These are phyloP conservation scores for Corynorhinus townsendii DNA, from an alignment of 2,113 vertebrate genomes.

Conservation along the genomic window DNA sequence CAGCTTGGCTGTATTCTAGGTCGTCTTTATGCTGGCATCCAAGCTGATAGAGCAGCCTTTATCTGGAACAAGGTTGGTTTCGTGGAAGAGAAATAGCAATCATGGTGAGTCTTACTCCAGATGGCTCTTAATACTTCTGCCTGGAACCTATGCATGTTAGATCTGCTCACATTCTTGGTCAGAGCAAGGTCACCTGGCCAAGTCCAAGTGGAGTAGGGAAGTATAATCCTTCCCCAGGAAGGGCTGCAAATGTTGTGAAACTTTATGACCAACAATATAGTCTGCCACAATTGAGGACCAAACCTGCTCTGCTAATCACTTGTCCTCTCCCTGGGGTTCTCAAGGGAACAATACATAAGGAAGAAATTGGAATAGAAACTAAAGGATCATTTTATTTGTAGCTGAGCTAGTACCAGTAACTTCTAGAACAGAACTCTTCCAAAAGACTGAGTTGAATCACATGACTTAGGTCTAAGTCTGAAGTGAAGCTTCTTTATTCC, in stretches of 20 bases:
- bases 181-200: not conserved
- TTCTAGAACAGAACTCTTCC: not conserved
- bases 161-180: not conserved
- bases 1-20: not conserved
- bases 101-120: not conserved
- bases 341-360: not conserved
- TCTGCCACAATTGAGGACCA: not conserved
- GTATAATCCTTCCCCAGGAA: not conserved
- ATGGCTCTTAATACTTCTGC: not conserved
- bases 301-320: not conserved
- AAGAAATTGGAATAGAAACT: not conserved
- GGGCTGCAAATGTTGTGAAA: not conserved
- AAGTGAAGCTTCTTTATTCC: not conserved
- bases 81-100: not conserved
- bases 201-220: not conserved
- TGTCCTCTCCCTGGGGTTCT: not conserved
- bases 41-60: not conserved
- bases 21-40: not conserved
- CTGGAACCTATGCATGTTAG: not conserved
- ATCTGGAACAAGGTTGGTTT: not conserved
- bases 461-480: not conserved
- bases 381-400: constrained; percentile 42
- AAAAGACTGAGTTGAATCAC: not conserved
- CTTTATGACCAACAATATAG: not conserved
- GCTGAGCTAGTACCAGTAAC: not conserved